Percentiles rank a stretch among this genome's conserved stretches.
These are phyloP conservation scores for Aplysia californica DNA, from an alignment of 1,140 invertebrate species.

Conservation along the genomic window DNA sequence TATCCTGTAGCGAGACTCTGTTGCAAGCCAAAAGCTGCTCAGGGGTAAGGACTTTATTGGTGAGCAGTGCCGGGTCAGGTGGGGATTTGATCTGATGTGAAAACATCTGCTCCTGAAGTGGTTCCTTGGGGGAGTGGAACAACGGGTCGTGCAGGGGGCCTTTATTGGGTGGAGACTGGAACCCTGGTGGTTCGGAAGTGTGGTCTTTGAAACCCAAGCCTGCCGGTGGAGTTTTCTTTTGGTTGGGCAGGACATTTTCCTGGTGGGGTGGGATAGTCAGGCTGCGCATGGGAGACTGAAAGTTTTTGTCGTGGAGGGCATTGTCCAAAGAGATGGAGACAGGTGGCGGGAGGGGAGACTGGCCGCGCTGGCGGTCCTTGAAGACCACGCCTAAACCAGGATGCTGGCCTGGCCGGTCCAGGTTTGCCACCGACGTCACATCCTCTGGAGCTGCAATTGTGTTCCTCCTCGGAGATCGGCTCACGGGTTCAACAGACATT, in stretches of 20 bases:
- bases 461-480: constrained; percentile 6
- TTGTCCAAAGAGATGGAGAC: constrained; percentile 27
- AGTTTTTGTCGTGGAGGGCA: constrained; percentile 24
- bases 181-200: background rate
- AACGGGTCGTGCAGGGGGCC: background rate
- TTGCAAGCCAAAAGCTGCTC: too few relatives aligned
- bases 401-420: background rate
- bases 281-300: constrained; percentile 10
- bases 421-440: background rate
- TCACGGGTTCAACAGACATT: background rate
- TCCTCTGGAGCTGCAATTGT: constrained; percentile 21
- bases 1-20: too few relatives aligned
- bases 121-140: background rate
- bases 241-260: constrained; percentile 1
- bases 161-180: constrained; percentile 1
- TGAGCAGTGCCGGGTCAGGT: too few relatives aligned
- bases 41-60: too few relatives aligned
- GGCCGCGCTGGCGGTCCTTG: background rate
- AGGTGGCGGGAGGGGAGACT: constrained; percentile 6
- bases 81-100: too few relatives aligned
- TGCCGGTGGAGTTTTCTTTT: constrained; percentile 12
- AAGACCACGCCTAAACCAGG: background rate
- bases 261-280: constrained; percentile 18
- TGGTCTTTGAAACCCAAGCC: constrained; percentile 2
- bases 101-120: background rate